Evolutionary conservation across 2,797 vertebrate species (phyloP).

Genomic region (Distichodus sexfasciatus): DNA sequence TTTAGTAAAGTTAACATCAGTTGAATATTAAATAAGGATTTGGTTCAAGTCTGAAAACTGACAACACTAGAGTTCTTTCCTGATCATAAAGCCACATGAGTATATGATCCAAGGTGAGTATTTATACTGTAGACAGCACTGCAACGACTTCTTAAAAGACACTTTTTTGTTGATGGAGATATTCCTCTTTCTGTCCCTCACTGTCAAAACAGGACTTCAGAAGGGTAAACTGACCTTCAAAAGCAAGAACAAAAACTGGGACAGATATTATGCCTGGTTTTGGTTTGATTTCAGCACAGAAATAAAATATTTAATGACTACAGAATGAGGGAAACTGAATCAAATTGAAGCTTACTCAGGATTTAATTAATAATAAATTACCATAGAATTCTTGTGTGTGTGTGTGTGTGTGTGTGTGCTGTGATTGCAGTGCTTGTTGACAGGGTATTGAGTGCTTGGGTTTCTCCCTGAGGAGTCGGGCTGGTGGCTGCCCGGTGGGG

Average conservation of each 20-base stretch:
- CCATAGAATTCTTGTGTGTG: neutral
- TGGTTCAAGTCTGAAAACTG: no score
- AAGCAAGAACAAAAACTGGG: neutral
- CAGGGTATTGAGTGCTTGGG: conserved; percentile 57
- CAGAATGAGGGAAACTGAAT: neutral
- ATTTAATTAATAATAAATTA: no score
- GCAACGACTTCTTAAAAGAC: neutral
- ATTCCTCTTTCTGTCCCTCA: neutral
- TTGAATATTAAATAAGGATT: no score
- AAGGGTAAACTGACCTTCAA: neutral
- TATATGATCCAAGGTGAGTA: no score
- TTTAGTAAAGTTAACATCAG: no score
- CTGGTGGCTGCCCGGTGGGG: conserved; percentile 16
- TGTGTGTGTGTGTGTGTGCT: conserved; percentile 9
- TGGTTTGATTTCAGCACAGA: neutral
- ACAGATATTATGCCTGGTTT: neutral
- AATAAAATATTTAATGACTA: neutral
- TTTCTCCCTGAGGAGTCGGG: conserved; percentile 29
- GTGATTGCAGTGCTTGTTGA: conserved; percentile 40
- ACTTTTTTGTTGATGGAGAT: conserved; percentile 13
- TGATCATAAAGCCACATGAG: no score
- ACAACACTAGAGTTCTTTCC: no score
- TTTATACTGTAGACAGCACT: no score
- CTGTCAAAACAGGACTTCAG: neutral
- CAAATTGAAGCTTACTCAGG: neutral